phyloP scores from a whole-genome alignment of 1,140 invertebrate genomes.

The Nymphalis io region DNA sequence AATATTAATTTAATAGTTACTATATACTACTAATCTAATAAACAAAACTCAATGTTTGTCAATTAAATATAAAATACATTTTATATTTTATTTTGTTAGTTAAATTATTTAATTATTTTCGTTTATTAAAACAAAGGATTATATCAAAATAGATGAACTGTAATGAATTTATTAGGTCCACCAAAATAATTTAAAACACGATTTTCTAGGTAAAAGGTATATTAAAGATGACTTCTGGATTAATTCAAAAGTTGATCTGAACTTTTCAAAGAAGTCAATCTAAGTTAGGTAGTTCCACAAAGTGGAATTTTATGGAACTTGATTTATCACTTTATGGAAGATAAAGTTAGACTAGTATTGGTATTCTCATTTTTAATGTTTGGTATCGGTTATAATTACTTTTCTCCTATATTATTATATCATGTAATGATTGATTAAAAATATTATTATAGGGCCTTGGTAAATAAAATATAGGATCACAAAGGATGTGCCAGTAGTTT shows the following conservation, averaged over 20 bases:
- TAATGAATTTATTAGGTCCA: not conserved
- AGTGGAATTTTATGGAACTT: conserved; percentile 11
- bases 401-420: not conserved
- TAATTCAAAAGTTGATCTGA: conserved; percentile 11
- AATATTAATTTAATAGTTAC: no score
- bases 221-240: conserved; percentile 5
- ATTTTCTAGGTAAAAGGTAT: conserved; percentile 4
- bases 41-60: no score
- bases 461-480: no score
- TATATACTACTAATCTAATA: no score
- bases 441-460: no score
- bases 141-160: not conserved
- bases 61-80: no score
- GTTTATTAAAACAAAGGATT: no score
- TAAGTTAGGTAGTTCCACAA: conserved; percentile 13
- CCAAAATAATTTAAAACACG: conserved; percentile 4
- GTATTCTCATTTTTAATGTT: not conserved
- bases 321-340: conserved; percentile 6
- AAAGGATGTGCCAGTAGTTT: no score
- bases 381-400: not conserved
- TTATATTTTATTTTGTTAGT: no score
- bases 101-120: no score
- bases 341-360: conserved; percentile 1
- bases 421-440: not conserved
- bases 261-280: conserved; percentile 9